Conservation (phyloP, 2,797 vertebrate genomes). For the Pteropus rufus region DNA sequence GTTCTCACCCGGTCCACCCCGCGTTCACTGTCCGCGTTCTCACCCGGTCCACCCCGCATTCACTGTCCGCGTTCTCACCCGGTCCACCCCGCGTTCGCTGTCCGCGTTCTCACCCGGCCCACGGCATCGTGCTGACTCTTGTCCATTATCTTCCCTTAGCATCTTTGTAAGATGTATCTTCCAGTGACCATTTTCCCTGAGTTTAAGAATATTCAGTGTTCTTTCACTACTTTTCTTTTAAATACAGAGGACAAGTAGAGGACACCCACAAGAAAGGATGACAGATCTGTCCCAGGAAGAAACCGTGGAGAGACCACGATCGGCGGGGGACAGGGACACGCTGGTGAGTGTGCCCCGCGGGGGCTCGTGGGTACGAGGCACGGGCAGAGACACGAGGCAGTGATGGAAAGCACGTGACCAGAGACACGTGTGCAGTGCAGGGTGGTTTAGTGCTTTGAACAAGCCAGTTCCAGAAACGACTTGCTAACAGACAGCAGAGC, state of each 20-base stretch:
- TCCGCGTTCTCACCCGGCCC: accelerated
- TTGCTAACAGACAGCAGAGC: background rate
- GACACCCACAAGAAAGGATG: background rate
- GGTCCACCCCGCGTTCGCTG: accelerated
- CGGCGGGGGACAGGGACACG: background rate
- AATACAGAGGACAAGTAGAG: background rate
- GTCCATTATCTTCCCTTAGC: background rate
- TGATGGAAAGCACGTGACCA: background rate
- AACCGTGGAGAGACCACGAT: background rate
- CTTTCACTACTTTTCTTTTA: background rate
- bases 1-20: accelerated
- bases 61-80: accelerated
- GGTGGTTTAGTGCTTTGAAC: background rate
- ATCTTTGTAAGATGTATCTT: background rate
- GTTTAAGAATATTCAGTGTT: background rate
- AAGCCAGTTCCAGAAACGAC: background rate
- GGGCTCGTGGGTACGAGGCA: background rate
- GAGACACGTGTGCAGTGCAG: background rate
- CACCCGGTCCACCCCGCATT: accelerated
- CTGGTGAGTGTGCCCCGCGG: background rate
- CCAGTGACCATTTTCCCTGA: background rate
- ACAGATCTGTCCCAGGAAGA: background rate
- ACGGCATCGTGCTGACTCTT: accelerated
- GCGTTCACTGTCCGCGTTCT: accelerated
- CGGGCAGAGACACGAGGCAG: background rate